A percentile compares a stretch with the other conserved stretches of the same genome.
phyloP scores from a whole-genome alignment of 2,888 invertebrate genomes.

The Lymantria dispar region DNA sequence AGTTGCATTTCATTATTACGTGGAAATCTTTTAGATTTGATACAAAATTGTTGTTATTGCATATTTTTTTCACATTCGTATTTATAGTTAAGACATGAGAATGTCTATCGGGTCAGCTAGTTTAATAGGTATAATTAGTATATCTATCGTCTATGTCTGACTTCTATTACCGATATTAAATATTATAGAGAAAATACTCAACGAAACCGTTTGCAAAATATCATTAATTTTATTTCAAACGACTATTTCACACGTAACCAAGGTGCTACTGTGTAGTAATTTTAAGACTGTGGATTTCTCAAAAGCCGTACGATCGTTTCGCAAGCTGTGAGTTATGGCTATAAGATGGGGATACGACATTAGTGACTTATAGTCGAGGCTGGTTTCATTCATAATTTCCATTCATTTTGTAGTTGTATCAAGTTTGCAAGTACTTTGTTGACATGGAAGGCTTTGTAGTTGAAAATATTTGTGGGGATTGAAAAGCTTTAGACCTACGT shows the following conservation, averaged over 20 bases:
- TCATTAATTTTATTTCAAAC: slow-evolving; percentile 1
- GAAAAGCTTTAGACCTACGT: neutral
- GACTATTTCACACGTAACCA: slow-evolving; percentile 1
- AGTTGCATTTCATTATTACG: no score
- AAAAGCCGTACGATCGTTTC: slow-evolving; percentile 42
- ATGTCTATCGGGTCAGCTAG: no score
- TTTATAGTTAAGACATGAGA: no score
- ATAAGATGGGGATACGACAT: slow-evolving; percentile 61
- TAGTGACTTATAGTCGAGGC: slow-evolving; percentile 51
- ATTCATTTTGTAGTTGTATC: slow-evolving; percentile 27
- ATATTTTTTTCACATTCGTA: no score
- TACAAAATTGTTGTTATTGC: no score
- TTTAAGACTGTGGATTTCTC: slow-evolving; percentile 19
- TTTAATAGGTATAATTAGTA: no score
- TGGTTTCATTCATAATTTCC: slow-evolving; percentile 55
- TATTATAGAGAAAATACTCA: neutral
- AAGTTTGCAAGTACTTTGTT: slow-evolving; percentile 13
- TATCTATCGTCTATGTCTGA: no score
- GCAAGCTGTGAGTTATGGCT: slow-evolving; percentile 59
- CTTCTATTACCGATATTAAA: no score
- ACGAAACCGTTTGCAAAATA: neutral
- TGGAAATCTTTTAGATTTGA: no score
- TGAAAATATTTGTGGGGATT: neutral
- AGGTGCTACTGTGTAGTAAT: slow-evolving; percentile 33
- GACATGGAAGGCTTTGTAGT: slow-evolving; percentile 4